phyloP scores from a whole-genome alignment of 2,797 vertebrate genomes.

The Peromyscus eremicus region DNA sequence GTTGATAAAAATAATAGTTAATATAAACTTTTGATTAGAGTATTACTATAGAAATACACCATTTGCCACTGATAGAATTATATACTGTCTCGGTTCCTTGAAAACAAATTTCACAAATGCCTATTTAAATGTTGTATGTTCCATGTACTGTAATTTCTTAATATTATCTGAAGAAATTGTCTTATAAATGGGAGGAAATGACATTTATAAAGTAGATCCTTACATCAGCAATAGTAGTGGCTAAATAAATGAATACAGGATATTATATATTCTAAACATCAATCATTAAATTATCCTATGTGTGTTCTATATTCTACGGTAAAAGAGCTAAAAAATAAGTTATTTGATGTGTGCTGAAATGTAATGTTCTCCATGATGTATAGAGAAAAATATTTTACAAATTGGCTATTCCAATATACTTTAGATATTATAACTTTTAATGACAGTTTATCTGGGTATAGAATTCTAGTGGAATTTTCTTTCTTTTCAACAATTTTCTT shows the following conservation, averaged over 20 bases:
- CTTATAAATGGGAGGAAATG: background rate
- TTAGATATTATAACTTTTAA: background rate
- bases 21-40: background rate
- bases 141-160: background rate
- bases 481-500: background rate
- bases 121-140: background rate
- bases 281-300: background rate
- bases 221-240: background rate
- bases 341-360: background rate
- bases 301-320: background rate
- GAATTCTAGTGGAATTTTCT: background rate
- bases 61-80: background rate
- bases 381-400: background rate
- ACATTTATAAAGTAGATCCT: background rate
- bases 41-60: background rate
- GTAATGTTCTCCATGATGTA: background rate
- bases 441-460: background rate
- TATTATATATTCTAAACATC: background rate
- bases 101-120: background rate
- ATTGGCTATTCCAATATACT: background rate
- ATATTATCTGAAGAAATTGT: conserved; percentile 1
- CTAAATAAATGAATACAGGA: background rate
- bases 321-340: conserved; percentile 7
- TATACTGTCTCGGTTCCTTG: background rate
- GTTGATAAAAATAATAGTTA: background rate